Base-by-base conservation (phyloP, 2,113 vertebrate species). In the Rhagologus leucostigma region DNA sequence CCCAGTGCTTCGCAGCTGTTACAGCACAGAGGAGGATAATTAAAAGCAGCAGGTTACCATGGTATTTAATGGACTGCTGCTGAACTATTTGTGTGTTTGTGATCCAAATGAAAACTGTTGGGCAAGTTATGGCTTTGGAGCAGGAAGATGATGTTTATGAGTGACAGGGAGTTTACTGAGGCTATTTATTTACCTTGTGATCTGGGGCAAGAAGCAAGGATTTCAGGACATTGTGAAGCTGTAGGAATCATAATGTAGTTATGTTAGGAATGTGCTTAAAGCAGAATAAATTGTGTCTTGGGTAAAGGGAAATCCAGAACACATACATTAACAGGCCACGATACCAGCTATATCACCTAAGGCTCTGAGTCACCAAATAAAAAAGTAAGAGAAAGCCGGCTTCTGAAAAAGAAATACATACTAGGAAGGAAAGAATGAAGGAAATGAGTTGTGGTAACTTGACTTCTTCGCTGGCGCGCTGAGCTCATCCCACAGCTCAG, bases 31-130 rank as follows among this genome's bases (percentile, higher is more conserved):
- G 59, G 75, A 82, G 29, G 94, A 94, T 98, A 98, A 98, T 97
- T 97, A 97, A 97, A 97, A 97, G 94, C 97, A 98, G 97, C 89
- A 96, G 89, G 97, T 98, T 98, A 75, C 98, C 97, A 97, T 98
- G 95, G 97, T 55, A 62, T 89, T 94, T 97, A 97, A 98, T 96
- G 95, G 95, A 97, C 97, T 93, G 80, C 93, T 97, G 97, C 96
- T 97, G 94, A 98, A 97, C 89, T 96, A 89, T 95, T 95, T 97
- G 89, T 97, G 88, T 93, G 86, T 95, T 97, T 97, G 95, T 95
- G 90, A 97, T 97, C n/a, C 84, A 84, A 96, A 87, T 77, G 87
- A 65, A 83, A 93, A 96, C 62, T 15, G 5, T 56, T 35, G 16
- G 64, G 83, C 78, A 90, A 96, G 86, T 89, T 92, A 75, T 56